Evolutionary conservation across 2,888 invertebrate species (phyloP).

Genomic region (Nephrotoma guestfalica): DNA sequence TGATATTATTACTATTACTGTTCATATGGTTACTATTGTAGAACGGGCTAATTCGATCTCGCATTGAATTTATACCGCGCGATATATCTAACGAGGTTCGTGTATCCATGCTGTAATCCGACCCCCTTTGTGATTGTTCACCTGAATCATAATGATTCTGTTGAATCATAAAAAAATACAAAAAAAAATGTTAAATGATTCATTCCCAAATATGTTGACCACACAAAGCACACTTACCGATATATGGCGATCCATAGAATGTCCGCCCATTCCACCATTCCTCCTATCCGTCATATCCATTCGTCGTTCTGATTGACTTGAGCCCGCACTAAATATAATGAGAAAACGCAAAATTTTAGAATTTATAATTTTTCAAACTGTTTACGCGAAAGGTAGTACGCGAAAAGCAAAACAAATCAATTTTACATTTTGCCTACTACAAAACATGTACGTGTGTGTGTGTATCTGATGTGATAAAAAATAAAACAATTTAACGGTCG

Average conservation of each 20-base stretch:
- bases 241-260: not conserved
- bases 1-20: conserved; percentile 10
- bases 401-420: not conserved
- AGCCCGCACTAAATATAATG: conserved; percentile 7
- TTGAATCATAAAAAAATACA: not conserved
- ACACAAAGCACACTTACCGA: not conserved
- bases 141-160: conserved; percentile 19
- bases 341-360: not conserved
- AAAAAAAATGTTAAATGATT: conserved; percentile 10
- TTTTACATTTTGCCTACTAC: not conserved
- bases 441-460: not conserved
- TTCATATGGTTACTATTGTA: conserved; percentile 11
- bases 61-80: conserved; percentile 10
- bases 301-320: conserved; percentile 10
- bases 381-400: not conserved
- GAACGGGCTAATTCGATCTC: conserved; percentile 18
- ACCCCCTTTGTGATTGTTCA: conserved; percentile 17
- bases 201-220: conserved; percentile 8
- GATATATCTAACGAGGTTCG: conserved; percentile 16
- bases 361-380: not conserved
- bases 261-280: not conserved
- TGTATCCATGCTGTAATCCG: conserved; percentile 20
- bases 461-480: not conserved
- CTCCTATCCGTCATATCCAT: conserved; percentile 9
- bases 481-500: not conserved